Percentiles rank a stretch among this genome's conserved stretches.
These are phyloP conservation scores for Mythimna albipuncta DNA, from an alignment of 2,888 invertebrate genomes.

Conservation along the genomic window DNA sequence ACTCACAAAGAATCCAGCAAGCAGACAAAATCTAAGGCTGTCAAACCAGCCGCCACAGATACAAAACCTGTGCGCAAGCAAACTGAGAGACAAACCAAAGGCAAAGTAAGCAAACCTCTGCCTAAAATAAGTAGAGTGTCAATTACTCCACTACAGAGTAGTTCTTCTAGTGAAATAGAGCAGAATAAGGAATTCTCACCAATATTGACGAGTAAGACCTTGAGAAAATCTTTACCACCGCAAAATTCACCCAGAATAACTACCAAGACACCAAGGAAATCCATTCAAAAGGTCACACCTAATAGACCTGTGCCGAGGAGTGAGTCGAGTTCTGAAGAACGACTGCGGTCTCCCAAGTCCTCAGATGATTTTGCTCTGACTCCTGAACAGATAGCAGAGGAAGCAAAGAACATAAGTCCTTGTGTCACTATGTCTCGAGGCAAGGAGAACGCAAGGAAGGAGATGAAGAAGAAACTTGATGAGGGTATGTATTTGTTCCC, in stretches of 20 bases:
- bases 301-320: constrained; percentile 77
- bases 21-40: constrained; percentile 46
- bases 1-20: constrained; percentile 51
- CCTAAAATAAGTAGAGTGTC: constrained; percentile 44
- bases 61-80: constrained; percentile 40
- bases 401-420: constrained; percentile 85
- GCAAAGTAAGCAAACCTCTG: constrained; percentile 52
- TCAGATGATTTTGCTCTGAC: constrained; percentile 66
- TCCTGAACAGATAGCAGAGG: constrained; percentile 76
- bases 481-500: constrained; percentile 74
- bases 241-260: constrained; percentile 37
- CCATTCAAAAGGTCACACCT: constrained; percentile 69
- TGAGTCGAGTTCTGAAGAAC: constrained; percentile 83
- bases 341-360: constrained; percentile 79
- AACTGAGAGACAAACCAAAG: constrained; percentile 56
- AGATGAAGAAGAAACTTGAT: constrained; percentile 86
- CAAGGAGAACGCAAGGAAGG: constrained; percentile 90
- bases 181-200: constrained; percentile 39
- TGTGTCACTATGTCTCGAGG: constrained; percentile 91
- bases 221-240: constrained; percentile 55
- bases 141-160: constrained; percentile 50
- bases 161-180: constrained; percentile 68
- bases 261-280: constrained; percentile 60
- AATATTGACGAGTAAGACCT: constrained; percentile 33
- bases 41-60: constrained; percentile 48